Evolutionary conservation across 1,140 invertebrate species (phyloP).

Genomic region (Sarcophaga bullata): DNA sequence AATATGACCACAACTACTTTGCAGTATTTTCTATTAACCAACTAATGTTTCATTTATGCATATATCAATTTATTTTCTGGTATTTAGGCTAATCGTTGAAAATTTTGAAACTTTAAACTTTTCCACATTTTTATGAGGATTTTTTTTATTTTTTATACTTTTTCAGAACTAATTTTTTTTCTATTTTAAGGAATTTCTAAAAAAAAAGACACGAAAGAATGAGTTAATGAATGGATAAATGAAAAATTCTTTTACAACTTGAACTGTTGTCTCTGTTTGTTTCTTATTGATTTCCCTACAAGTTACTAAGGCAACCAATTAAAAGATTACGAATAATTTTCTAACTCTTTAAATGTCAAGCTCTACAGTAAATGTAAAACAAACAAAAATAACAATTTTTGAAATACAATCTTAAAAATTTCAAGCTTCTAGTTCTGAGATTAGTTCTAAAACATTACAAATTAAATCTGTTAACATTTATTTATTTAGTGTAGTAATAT

Average conservation of each 20-base stretch:
- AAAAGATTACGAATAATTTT: constrained; percentile 1
- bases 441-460: no score
- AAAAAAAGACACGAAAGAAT: neutral
- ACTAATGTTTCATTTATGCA: neutral
- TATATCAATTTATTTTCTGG: neutral
- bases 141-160: constrained; percentile 15
- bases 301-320: neutral
- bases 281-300: constrained; percentile 33
- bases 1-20: neutral
- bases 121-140: neutral
- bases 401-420: no score
- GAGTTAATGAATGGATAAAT: neutral
- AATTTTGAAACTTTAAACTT: constrained; percentile 26
- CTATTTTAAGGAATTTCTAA: constrained; percentile 9
- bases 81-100: constrained; percentile 32
- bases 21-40: neutral
- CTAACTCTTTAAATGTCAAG: neutral
- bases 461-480: no score
- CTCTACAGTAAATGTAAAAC: neutral
- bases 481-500: no score
- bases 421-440: no score
- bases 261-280: neutral
- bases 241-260: constrained; percentile 12
- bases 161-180: neutral
- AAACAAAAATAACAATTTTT: no score